A percentile compares a stretch with the other conserved stretches of the same genome.
phyloP scores from a whole-genome alignment of 2,113 vertebrate species.

The Pteropus alecto region DNA sequence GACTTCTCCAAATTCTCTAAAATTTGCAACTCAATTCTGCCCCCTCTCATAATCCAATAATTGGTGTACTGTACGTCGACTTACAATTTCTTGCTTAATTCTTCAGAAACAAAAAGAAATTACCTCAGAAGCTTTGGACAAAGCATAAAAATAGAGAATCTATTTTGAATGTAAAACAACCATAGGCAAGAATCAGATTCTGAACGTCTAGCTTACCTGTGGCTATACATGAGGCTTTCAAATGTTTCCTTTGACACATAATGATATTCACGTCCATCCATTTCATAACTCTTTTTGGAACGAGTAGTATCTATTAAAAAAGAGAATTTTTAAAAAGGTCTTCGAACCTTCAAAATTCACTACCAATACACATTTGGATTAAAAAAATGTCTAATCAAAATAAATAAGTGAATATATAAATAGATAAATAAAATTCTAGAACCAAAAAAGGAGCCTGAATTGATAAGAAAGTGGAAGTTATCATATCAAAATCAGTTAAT shows the following conservation, averaged over 20 bases:
- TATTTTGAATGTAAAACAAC: neutral
- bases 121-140: neutral
- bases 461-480: neutral
- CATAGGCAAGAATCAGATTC: neutral
- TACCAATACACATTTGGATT: neutral
- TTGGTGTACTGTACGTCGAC: neutral
- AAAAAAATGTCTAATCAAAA: neutral
- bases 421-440: conserved; percentile 25
- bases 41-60: neutral
- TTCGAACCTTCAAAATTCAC: conserved; percentile 30
- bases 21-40: neutral
- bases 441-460: neutral
- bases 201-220: conserved; percentile 84
- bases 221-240: conserved; percentile 91
- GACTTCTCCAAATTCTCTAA: neutral
- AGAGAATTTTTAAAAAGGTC: neutral
- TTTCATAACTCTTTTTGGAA: conserved; percentile 91
- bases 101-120: neutral
- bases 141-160: neutral
- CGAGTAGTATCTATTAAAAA: conserved; percentile 91
- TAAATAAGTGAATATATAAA: neutral
- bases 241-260: conserved; percentile 93
- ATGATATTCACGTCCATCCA: conserved; percentile 93
- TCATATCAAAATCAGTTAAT: neutral
- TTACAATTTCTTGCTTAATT: neutral